These are phyloP conservation scores for Nymphalis io DNA, from an alignment of 1,140 invertebrate species.

Conservation along the genomic window DNA sequence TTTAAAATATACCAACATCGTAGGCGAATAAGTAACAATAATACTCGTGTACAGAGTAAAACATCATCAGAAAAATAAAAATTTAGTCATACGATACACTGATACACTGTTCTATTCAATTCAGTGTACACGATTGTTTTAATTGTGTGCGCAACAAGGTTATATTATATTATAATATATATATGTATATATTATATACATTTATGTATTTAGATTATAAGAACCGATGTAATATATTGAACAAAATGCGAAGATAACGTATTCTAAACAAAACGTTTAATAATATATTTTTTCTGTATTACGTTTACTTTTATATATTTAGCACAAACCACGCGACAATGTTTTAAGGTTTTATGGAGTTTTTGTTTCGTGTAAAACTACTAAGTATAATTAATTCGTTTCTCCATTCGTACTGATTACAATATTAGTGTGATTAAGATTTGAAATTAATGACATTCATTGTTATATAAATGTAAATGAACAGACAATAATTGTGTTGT, in stretches of 20 bases:
- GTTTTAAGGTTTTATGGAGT: background rate
- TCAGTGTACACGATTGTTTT: constrained; percentile 6
- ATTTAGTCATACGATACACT: constrained; percentile 21
- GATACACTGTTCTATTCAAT: background rate
- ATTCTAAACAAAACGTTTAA: constrained; percentile 7
- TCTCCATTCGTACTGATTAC: too few relatives aligned
- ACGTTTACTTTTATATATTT: constrained; percentile 7
- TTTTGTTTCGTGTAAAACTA: background rate
- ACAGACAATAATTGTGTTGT: too few relatives aligned
- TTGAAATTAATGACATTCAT: too few relatives aligned
- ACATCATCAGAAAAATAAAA: constrained; percentile 34
- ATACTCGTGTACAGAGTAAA: constrained; percentile 18
- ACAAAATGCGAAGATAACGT: constrained; percentile 10
- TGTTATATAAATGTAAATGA: too few relatives aligned
- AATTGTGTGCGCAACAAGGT: constrained; percentile 26
- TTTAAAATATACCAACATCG: constrained; percentile 32
- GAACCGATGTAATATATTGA: constrained; percentile 16
- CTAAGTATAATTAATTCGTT: background rate
- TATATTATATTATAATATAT: constrained; percentile 1
- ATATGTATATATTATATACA: background rate
- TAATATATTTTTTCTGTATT: background rate
- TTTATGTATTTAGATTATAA: constrained; percentile 7
- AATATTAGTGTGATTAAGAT: too few relatives aligned
- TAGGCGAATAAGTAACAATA: constrained; percentile 24
- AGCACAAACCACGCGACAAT: too few relatives aligned